Evolutionary conservation across 2,888 invertebrate genomes (phyloP).

Genomic region (Steinernema carpocapsae): DNA sequence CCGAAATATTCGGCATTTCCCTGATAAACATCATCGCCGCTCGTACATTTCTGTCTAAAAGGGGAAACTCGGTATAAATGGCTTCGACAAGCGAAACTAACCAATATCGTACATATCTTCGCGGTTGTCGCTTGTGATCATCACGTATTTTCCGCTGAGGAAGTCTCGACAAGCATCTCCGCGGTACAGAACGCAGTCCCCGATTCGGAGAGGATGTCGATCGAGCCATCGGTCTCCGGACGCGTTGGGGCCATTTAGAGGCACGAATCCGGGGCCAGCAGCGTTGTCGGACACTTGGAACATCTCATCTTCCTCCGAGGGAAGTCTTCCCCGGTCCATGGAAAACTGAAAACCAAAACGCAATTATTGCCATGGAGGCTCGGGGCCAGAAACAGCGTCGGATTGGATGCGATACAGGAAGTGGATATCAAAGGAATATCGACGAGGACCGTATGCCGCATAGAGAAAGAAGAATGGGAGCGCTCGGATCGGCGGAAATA

Average conservation of each 20-base stretch:
- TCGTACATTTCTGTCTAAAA: conserved; percentile 62
- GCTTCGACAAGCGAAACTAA: conserved; percentile 40
- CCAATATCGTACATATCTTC: conserved; percentile 68
- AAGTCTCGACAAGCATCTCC: conserved; percentile 65
- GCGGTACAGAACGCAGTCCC: conserved; percentile 65
- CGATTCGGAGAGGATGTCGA: conserved; percentile 59
- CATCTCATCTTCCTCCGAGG: conserved; percentile 52
- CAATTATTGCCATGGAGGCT: not conserved
- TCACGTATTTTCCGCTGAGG: conserved; percentile 60
- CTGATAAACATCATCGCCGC: conserved; percentile 68
- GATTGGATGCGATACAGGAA: not conserved
- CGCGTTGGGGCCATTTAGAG: conserved; percentile 40
- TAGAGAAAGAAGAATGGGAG: not conserved
- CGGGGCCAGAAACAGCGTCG: not conserved
- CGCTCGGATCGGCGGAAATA: conserved; percentile 8
- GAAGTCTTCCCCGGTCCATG: conserved; percentile 53
- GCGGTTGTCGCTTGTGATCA: conserved; percentile 65
- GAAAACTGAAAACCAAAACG: conserved; percentile 4
- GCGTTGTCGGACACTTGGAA: conserved; percentile 60
- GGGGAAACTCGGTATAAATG: not conserved
- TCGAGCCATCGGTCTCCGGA: conserved; percentile 65
- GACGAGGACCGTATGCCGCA: not conserved
- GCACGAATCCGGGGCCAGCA: conserved; percentile 59
- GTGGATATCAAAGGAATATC: not conserved
- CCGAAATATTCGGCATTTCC: conserved; percentile 57